Evolutionary conservation across 2,888 invertebrate genomes (phyloP).

Genomic region (Limnephilus marmoratus): DNA sequence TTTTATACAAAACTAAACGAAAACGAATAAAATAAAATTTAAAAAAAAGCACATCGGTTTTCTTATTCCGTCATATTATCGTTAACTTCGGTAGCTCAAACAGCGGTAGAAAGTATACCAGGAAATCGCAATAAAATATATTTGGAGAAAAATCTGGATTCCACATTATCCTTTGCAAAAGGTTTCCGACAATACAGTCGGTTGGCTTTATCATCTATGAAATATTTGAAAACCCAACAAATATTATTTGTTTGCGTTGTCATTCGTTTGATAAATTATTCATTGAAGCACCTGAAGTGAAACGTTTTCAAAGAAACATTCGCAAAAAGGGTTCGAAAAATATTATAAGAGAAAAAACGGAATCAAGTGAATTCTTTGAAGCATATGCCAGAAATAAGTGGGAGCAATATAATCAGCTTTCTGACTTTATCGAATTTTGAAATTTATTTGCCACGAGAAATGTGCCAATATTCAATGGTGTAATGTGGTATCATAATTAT

Average conservation of each 20-base stretch:
- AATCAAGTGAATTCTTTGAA: too few species aligned
- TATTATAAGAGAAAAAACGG: too few species aligned
- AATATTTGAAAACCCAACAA: not conserved
- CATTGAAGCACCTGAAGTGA: not conserved
- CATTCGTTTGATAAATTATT: not conserved
- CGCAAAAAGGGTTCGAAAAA: not conserved
- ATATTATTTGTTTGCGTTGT: not conserved
- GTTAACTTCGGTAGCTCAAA: not conserved
- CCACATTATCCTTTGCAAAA: not conserved
- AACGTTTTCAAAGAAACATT: not conserved
- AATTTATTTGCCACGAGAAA: not conserved
- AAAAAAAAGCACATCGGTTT: not conserved
- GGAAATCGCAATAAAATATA: not conserved
- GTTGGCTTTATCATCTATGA: not conserved
- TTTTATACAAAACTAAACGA: not conserved
- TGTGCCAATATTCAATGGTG: not conserved
- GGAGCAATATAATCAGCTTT: not conserved
- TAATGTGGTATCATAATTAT: not conserved
- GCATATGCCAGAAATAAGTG: not conserved
- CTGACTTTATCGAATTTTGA: not conserved
- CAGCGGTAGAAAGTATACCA: not conserved
- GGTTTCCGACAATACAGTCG: not conserved
- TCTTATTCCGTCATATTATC: not conserved
- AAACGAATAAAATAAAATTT: too few species aligned
- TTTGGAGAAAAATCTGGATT: not conserved